These are phyloP conservation scores for Campoletis sonorensis DNA, from an alignment of 1,140 invertebrate species.

Conservation along the genomic window DNA sequence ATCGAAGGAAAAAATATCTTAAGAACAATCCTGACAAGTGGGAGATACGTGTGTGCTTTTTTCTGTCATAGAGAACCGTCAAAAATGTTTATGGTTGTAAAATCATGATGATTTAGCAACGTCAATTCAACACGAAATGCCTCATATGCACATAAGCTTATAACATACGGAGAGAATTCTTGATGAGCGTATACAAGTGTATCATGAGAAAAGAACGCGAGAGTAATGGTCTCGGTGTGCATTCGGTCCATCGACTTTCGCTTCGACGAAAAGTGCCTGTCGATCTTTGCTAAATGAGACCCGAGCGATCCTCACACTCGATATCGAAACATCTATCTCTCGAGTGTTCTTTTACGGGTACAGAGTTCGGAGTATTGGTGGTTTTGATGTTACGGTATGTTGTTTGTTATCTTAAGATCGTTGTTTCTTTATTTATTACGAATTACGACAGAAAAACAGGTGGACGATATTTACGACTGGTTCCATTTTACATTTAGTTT, in stretches of 20 bases:
- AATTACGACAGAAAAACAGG: no score
- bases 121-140: background rate
- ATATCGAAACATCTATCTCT: slow-evolving; percentile 17
- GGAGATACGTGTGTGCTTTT: no score
- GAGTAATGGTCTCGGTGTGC: slow-evolving; percentile 18
- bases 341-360: background rate
- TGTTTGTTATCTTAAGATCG: no score
- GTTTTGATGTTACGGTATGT: no score
- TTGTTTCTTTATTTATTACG: no score
- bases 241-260: slow-evolving; percentile 43
- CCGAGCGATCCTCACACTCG: background rate
- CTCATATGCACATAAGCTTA: background rate
- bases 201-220: background rate
- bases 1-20: no score
- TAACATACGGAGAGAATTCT: background rate
- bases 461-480: no score
- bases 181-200: background rate
- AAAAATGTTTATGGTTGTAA: no score
- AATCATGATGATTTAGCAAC: no score
- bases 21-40: no score
- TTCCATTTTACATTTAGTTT: no score
- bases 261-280: slow-evolving; percentile 16
- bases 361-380: background rate
- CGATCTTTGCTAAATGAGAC: slow-evolving; percentile 22
- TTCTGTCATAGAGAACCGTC: no score